Base-by-base conservation (phyloP, 2,888 invertebrate species). In the Stenotaenia linearis region DNA sequence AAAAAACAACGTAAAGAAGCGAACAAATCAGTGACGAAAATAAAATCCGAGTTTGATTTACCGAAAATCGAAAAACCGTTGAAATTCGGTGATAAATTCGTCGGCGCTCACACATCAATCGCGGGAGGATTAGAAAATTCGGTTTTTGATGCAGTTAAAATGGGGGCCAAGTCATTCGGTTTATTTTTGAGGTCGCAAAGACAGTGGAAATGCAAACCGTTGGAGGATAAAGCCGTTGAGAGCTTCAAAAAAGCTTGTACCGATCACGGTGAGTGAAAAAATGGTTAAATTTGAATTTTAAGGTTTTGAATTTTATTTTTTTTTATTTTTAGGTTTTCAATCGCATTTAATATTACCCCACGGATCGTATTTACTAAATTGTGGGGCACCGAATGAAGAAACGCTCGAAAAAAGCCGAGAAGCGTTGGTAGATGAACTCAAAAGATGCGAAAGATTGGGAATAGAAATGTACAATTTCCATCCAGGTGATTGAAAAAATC, bases 341-440 rank as follows among this genome's bases (percentile, higher is more conserved):
- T 77, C 83, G 45, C 81, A 84, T n/a, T 81, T 83, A 32, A 85
- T 83, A 83, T 84, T 85, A 28, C 85, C 83, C 80, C 88, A 83
- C 81, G 88, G 88, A 1, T 87, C 87, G 0, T 88, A 88, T 81
- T 83, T 88, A 61, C 82, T 88, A 82, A 88, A 88, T 83, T 85
- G 86, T 79, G 88, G 87, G 5, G 85, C 87, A 3, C 85, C 87
- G 2, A 85, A 87, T 79, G 80, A 82, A 7, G 87, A 86, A 7
- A 85, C 83, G 7, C 83, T 88, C 78, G 80, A 83, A 69, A 87
- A 86, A 80, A 87, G 86, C 81, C 82, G 87, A 10, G 84, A 83
- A 10, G 83, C 84, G 15, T 83, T 88, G 77, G 80, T 88, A 18
- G 87, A 88, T 81, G 88, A 88, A 80, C 84, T 88, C 18, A 83